Conservation (phyloP, 2,888 invertebrate genomes). For the Embidobia sp. region DNA sequence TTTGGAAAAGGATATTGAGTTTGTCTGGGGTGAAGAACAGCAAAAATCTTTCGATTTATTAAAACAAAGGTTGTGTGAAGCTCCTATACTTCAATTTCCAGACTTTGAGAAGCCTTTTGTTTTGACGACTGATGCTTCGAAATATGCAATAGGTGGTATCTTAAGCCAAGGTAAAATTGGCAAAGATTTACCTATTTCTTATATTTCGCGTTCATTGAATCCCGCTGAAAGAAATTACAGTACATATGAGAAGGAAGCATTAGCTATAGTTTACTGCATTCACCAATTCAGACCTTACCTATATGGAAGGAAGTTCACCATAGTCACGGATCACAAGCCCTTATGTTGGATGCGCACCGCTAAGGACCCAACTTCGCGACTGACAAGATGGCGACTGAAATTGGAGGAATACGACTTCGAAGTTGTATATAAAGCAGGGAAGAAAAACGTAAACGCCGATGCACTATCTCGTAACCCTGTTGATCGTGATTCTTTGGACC, state of each 20-base stretch:
- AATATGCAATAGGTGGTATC: conserved; percentile 44
- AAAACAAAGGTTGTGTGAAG: conserved; percentile 38
- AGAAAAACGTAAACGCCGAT: not conserved
- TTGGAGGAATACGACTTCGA: conserved; percentile 9
- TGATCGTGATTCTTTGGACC: too few species aligned
- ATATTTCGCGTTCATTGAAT: not conserved
- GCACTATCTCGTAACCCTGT: not conserved
- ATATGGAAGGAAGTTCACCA: conserved; percentile 6
- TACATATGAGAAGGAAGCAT: conserved; percentile 16
- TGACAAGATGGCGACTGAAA: conserved; percentile 3
- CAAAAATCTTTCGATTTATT: conserved; percentile 12
- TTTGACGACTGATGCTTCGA: conserved; percentile 47
- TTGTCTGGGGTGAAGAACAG: not conserved
- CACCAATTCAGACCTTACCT: conserved; percentile 15
- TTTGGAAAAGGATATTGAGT: not conserved
- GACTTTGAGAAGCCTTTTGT: conserved; percentile 45
- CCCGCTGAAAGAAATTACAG: not conserved
- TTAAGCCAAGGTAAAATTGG: conserved; percentile 47
- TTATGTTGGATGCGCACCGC: not conserved
- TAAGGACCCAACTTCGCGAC: conserved; percentile 3
- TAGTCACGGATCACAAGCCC: not conserved
- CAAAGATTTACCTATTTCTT: not conserved
- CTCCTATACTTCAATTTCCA: conserved; percentile 50
- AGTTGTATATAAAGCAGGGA: not conserved
- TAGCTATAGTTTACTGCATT: conserved; percentile 9